Percentiles rank a stretch among this genome's conserved stretches.
Evolutionary conservation across 2,888 invertebrate genomes (phyloP).

Genomic region (Volucella inanis): DNA sequence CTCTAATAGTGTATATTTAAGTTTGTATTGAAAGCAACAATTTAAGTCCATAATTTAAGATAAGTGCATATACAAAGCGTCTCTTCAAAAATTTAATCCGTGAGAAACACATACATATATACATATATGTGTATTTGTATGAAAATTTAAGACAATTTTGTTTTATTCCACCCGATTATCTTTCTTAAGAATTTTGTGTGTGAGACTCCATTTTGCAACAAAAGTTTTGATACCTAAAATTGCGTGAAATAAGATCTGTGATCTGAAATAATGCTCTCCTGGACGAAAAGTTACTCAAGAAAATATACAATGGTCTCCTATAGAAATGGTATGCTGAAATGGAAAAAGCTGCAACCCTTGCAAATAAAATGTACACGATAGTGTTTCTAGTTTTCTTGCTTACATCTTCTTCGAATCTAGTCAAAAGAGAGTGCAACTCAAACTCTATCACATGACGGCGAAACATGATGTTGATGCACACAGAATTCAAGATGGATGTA

Average conservation of each 20-base stretch:
- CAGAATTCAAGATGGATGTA: conserved; percentile 61
- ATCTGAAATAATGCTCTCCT: conserved; percentile 42
- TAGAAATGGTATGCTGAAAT: conserved; percentile 24
- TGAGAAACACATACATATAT: too few relatives aligned
- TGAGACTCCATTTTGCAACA: conserved; percentile 23
- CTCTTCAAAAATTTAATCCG: too few relatives aligned
- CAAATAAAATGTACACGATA: conserved; percentile 52
- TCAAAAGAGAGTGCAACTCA: neutral
- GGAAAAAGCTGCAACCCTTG: conserved; percentile 24
- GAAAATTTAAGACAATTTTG: too few relatives aligned
- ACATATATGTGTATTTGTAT: too few relatives aligned
- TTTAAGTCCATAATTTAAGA: too few relatives aligned
- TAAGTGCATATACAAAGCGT: too few relatives aligned
- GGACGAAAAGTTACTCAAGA: conserved; percentile 57
- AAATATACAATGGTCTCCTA: conserved; percentile 20
- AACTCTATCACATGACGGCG: conserved; percentile 42
- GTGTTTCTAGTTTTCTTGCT: conserved; percentile 60
- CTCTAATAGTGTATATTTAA: too few relatives aligned
- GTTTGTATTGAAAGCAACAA: too few relatives aligned
- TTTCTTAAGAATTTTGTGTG: conserved; percentile 3
- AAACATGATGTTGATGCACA: conserved; percentile 59
- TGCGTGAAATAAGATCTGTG: conserved; percentile 46
- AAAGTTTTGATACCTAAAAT: conserved; percentile 58
- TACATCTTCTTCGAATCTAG: conserved; percentile 9
- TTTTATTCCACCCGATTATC: conserved; percentile 11